Conservation (phyloP, 2,113 vertebrate genomes). For the Apus apus region DNA sequence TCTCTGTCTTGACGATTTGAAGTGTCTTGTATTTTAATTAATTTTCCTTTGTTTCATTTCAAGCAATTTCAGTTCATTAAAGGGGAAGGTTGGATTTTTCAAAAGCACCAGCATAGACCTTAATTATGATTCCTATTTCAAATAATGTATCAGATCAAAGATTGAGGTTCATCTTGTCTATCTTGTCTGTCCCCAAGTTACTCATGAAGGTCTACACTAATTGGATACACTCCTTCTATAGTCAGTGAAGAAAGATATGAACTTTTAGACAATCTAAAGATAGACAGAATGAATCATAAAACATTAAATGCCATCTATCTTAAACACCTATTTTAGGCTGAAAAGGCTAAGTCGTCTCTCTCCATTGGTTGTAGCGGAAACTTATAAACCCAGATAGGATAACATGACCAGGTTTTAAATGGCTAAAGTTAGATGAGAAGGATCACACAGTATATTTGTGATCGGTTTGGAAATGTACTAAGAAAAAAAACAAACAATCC, state of each 20-base stretch:
- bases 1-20: neutral
- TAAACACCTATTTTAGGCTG: constrained; percentile 26
- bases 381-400: neutral
- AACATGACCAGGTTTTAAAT: neutral
- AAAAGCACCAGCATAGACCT: neutral
- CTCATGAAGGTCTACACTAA: constrained; percentile 28
- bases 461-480: neutral
- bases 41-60: constrained; percentile 27
- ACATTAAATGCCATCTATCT: constrained; percentile 46
- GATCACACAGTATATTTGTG: neutral
- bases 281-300: constrained; percentile 42
- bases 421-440: neutral
- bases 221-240: constrained; percentile 13
- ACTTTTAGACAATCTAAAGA: constrained; percentile 44
- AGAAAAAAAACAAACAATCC: neutral
- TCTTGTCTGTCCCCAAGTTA: constrained; percentile 31
- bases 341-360: neutral
- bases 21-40: neutral
- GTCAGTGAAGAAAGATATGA: neutral
- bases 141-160: neutral
- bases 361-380: neutral
- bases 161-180: constrained; percentile 18
- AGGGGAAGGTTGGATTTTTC: neutral
- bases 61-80: constrained; percentile 19
- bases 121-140: constrained; percentile 31